Evolutionary conservation across 2,113 vertebrate genomes (phyloP), one percentile per base, ranked within the genome.

Genomic region (Probosciger aterrimus): DNA sequence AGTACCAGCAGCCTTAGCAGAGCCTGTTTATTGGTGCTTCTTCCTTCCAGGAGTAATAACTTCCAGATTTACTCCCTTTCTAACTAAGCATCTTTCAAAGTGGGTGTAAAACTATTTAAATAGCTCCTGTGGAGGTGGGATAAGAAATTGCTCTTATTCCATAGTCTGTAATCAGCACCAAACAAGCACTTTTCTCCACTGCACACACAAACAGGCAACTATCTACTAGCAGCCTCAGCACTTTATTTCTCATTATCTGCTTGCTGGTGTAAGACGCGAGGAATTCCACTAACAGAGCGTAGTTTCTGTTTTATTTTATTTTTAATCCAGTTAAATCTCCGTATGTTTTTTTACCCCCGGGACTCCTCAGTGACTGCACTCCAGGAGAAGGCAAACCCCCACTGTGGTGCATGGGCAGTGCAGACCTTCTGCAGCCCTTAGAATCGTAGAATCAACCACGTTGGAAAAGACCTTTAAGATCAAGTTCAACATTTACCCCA

Each of bases 111-210:
- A 92, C 92, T 92, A 94, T 96, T 93, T 95, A 95, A 96, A 96
- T 95, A 96, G 94, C 88, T 97, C 89, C 94, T 96, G 83, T 95
- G 93, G 93, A 96, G 96, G 96, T 93, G 96, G 93, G 81, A 95
- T 95, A 95, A 96, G 91, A 96, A 96, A 97, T 96, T 97, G 96
- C 95, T 96, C 93, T 97, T 96, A 97, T 96, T 96, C 93, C 2
- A 5, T 96, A 96, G 94, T 96, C 93, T 94, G 96, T 94, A 92
- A 96, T 97, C 92, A 93, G 91, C 95, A 96, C 84, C 92, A 96
- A 96, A 96, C 96, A 96, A 97, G 96, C 83, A 96, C 91, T 97
- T 97, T 96, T 92, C 95, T 95, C 78, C 86, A 87, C 86, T 94
- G 96, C 92, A 85, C 94, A 97, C 93, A 97, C 88, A 96, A 97